Conservation (phyloP, 1,140 invertebrate genomes). For the Planococcus citri region DNA sequence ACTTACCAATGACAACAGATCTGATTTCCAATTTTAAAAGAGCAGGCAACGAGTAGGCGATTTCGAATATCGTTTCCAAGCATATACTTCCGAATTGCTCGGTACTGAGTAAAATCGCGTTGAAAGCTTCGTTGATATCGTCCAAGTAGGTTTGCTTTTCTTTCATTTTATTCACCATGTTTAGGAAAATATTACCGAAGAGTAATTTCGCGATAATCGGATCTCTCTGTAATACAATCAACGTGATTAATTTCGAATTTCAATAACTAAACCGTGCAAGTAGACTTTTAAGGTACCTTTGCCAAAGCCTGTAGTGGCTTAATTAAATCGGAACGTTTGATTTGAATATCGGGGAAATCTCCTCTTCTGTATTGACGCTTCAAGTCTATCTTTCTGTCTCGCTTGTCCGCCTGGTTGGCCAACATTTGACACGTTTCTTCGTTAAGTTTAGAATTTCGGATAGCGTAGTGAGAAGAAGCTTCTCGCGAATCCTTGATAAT, state of each 20-base stretch:
- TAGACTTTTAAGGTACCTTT: background rate
- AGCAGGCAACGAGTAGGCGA: background rate
- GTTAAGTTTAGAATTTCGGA: background rate
- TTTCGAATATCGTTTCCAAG: background rate
- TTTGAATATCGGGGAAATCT: background rate
- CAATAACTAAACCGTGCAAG: background rate
- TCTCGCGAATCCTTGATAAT: background rate
- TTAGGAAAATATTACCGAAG: background rate
- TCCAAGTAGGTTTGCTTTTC: background rate
- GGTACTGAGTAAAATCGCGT: background rate
- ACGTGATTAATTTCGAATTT: background rate
- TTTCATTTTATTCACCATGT: background rate
- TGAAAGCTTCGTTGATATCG: background rate
- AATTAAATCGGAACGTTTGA: background rate
- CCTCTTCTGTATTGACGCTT: background rate
- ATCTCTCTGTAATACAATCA: slow-evolving; percentile 6
- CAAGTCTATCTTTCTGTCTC: background rate
- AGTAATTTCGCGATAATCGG: background rate
- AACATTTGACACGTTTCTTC: background rate
- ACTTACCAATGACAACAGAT: background rate
- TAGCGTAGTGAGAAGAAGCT: background rate
- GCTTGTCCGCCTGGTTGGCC: background rate
- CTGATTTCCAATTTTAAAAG: background rate
- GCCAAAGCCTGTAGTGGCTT: background rate
- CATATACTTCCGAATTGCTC: background rate